phyloP scores from a whole-genome alignment of 2,888 invertebrate genomes.

The Cylloceria caligata region DNA sequence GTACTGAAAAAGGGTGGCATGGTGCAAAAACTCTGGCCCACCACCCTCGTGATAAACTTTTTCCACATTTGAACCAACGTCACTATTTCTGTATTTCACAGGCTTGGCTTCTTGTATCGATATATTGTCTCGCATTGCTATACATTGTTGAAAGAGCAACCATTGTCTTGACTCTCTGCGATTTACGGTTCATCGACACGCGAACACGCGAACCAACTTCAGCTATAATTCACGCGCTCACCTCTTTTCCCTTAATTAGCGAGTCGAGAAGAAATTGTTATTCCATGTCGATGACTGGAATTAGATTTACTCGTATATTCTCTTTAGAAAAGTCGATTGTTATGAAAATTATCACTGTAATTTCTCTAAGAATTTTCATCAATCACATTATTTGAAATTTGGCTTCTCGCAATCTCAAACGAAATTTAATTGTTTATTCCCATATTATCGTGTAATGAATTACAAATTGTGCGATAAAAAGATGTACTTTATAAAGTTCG shows the following conservation, averaged over 20 bases:
- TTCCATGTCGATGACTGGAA: too few species aligned
- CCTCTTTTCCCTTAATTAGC: not conserved
- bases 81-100: conserved; percentile 6
- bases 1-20: not conserved
- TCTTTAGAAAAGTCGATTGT: too few species aligned
- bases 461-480: not conserved
- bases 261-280: not conserved
- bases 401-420: not conserved
- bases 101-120: not conserved
- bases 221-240: not conserved
- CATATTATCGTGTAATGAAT: not conserved
- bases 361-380: not conserved
- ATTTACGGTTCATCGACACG: conserved; percentile 11
- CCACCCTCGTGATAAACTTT: not conserved
- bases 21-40: not conserved
- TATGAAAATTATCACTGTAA: too few species aligned
- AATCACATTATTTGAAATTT: not conserved
- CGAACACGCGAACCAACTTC: not conserved
- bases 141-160: not conserved
- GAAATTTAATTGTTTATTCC: not conserved
- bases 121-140: not conserved
- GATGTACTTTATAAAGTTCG: too few species aligned
- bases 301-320: too few species aligned
- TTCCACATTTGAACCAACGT: not conserved
- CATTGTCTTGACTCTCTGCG: conserved; percentile 2